Evolutionary conservation across 2,797 vertebrate species (phyloP).

Genomic region (Melanitta fusca): DNA sequence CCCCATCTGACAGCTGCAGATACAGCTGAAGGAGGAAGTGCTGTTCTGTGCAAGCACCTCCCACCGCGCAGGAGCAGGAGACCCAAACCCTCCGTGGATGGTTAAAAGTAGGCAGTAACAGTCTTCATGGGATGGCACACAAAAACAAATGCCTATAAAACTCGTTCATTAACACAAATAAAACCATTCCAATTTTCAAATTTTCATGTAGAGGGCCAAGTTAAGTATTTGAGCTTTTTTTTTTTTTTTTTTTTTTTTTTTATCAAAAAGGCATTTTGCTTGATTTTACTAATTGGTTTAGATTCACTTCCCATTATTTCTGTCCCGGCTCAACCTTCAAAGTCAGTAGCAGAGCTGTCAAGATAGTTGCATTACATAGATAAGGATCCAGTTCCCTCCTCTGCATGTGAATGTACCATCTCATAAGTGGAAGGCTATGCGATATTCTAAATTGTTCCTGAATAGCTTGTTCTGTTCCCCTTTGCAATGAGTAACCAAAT

Average conservation of each 20-base stretch:
- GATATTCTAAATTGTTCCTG: neutral
- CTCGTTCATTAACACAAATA: neutral
- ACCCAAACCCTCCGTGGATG: rapidly evolving
- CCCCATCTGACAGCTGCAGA: neutral
- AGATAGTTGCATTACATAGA: neutral
- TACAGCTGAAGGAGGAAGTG: neutral
- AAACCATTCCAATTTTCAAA: neutral
- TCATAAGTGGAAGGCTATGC: rapidly evolving
- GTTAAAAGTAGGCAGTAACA: rapidly evolving
- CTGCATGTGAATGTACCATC: neutral
- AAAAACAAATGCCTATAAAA: neutral
- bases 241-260: neutral
- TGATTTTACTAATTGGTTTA: neutral
- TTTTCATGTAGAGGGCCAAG: neutral
- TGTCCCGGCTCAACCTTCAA: neutral
- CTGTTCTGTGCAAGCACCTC: neutral
- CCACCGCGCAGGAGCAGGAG: rapidly evolving
- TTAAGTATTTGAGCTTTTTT: neutral
- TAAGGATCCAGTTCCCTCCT: neutral
- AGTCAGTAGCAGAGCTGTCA: neutral
- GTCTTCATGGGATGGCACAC: neutral
- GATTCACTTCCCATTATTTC: neutral
- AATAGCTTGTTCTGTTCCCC: neutral
- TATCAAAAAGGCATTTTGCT: neutral
- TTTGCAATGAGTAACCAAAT: neutral